These are phyloP conservation scores for Epirrhoe alternata DNA, from an alignment of 2,888 invertebrate species.

Conservation along the genomic window DNA sequence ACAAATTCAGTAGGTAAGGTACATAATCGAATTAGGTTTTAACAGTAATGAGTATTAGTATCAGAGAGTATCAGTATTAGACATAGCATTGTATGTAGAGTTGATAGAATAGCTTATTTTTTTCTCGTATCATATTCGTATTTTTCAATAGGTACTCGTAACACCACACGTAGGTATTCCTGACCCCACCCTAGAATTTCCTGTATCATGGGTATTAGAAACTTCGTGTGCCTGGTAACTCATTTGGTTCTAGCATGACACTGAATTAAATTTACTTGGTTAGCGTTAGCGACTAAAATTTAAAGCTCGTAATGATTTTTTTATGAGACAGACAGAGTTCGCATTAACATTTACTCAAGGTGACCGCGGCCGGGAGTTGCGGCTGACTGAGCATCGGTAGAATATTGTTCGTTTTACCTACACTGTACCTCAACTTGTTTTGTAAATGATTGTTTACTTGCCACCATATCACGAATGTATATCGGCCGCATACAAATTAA, in stretches of 20 bases:
- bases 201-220: too few species aligned
- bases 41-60: slow-evolving; percentile 8
- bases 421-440: slow-evolving; percentile 60
- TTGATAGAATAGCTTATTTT: background rate
- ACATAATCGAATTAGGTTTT: background rate
- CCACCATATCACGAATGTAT: slow-evolving; percentile 41
- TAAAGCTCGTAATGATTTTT: slow-evolving; percentile 69
- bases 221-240: background rate
- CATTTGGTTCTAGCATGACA: background rate
- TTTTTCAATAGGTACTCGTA: too few species aligned
- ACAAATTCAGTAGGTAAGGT: background rate
- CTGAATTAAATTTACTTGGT: slow-evolving; percentile 7
- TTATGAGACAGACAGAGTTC: slow-evolving; percentile 68
- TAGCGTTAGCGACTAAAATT: slow-evolving; percentile 52
- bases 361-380: slow-evolving; percentile 78
- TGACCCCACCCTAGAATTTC: too few species aligned
- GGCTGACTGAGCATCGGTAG: slow-evolving; percentile 79
- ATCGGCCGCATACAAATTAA: slow-evolving; percentile 36
- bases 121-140: background rate
- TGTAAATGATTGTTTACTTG: slow-evolving; percentile 48
- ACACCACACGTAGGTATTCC: too few species aligned
- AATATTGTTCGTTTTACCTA: slow-evolving; percentile 64
- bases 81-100: background rate
- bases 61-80: too few species aligned
- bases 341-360: slow-evolving; percentile 83